A percentile compares a stretch with the other conserved stretches of the same genome.
Evolutionary conservation across 2,888 invertebrate genomes (phyloP).

Genomic region (Dryomyza anilis): DNA sequence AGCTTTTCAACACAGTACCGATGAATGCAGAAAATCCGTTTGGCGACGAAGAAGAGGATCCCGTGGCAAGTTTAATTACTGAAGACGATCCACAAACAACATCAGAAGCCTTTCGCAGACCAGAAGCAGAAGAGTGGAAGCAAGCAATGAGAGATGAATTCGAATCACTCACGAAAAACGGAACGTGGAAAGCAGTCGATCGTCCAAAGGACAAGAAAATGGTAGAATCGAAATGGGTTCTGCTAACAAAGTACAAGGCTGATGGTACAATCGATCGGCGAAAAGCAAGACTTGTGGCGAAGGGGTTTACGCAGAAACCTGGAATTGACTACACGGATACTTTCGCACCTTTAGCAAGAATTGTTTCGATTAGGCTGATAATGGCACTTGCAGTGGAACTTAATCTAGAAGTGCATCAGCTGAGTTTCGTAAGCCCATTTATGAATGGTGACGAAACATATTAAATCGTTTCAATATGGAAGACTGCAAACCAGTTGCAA

Average conservation of each 20-base stretch:
- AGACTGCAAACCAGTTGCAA: slow-evolving; percentile 27
- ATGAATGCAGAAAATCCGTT: not conserved
- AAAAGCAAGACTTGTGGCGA: slow-evolving; percentile 47
- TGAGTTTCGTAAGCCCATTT: slow-evolving; percentile 38
- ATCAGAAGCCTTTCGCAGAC: slow-evolving; percentile 16
- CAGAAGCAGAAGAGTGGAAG: slow-evolving; percentile 27
- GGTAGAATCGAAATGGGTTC: slow-evolving; percentile 42
- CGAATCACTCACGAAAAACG: slow-evolving; percentile 29
- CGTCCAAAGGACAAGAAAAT: slow-evolving; percentile 37
- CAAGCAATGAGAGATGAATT: slow-evolving; percentile 30
- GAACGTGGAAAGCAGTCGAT: slow-evolving; percentile 39
- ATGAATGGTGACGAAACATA: slow-evolving; percentile 31
- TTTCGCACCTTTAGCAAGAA: slow-evolving; percentile 37
- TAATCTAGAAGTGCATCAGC: slow-evolving; percentile 33
- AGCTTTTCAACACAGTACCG: not conserved
- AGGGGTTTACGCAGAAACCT: slow-evolving; percentile 45
- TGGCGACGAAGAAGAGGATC: not conserved
- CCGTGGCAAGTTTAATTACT: slow-evolving; percentile 18
- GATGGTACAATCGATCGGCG: slow-evolving; percentile 38
- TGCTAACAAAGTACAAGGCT: slow-evolving; percentile 40
- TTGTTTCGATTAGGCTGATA: slow-evolving; percentile 36
- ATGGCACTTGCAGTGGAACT: slow-evolving; percentile 35
- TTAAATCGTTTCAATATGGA: slow-evolving; percentile 24
- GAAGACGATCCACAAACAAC: slow-evolving; percentile 19
- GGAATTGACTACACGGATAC: slow-evolving; percentile 42